Conservation (phyloP, 2,888 invertebrate genomes). For the Pollenia griseotomentosa region DNA sequence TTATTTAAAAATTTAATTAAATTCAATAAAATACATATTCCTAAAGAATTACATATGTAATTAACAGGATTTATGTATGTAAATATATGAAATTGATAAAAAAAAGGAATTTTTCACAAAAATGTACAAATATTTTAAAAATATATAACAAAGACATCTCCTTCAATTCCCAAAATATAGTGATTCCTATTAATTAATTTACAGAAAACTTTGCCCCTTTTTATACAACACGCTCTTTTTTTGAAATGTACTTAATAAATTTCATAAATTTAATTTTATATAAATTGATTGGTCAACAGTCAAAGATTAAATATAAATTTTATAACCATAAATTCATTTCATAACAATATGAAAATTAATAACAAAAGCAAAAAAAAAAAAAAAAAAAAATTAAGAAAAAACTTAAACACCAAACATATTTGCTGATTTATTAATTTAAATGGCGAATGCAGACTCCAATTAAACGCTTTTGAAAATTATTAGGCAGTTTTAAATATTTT, state of each 20-base stretch:
- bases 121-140: too few species aligned
- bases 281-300: conserved; percentile 53
- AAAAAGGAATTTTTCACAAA: too few species aligned
- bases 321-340: conserved; percentile 42
- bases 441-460: not conserved
- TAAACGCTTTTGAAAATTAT: conserved; percentile 2
- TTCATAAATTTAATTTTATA: conserved; percentile 16
- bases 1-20: too few species aligned
- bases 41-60: too few species aligned
- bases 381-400: not conserved
- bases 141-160: too few species aligned
- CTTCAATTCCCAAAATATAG: too few species aligned
- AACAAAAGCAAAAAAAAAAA: conserved; percentile 29
- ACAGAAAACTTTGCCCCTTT: not conserved
- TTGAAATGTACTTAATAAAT: conserved; percentile 10
- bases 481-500: not conserved
- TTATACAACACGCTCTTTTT: conserved; percentile 18
- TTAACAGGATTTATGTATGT: too few species aligned
- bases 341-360: conserved; percentile 56
- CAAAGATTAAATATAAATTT: conserved; percentile 56
- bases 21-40: too few species aligned
- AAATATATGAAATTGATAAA: too few species aligned
- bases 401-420: conserved; percentile 15
- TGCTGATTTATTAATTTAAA: conserved; percentile 8
- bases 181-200: not conserved